Evolutionary conservation across 2,797 vertebrate genomes (phyloP).

Genomic region (Tragelaphus oryx): DNA sequence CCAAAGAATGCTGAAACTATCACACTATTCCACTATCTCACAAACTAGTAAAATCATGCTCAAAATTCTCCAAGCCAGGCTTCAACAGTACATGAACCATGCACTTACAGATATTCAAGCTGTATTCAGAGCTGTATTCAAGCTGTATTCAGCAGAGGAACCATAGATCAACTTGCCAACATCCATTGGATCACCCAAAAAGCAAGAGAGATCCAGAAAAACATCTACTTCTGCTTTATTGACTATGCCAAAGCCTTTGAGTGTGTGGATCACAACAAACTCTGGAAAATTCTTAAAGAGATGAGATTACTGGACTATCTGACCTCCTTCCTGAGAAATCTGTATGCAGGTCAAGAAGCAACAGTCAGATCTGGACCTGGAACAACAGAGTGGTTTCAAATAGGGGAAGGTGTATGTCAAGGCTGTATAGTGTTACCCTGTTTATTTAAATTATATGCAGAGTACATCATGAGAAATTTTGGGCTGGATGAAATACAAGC

Average conservation of each 20-base stretch:
- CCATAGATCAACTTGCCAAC: not conserved
- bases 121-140: not conserved
- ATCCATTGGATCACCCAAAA: not conserved
- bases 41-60: not conserved
- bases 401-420: not conserved
- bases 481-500: not conserved
- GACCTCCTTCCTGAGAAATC: not conserved
- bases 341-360: not conserved
- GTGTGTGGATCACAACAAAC: not conserved
- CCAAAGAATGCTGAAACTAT: not conserved
- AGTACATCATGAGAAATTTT: not conserved
- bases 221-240: not conserved
- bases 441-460: not conserved
- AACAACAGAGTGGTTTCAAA: not conserved
- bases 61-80: not conserved
- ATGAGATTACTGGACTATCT: not conserved
- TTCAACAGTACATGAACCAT: not conserved
- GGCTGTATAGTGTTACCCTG: not conserved
- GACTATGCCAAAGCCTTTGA: not conserved
- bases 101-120: not conserved
- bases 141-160: not conserved
- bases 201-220: not conserved
- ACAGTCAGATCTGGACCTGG: not conserved
- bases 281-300: not conserved
- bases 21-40: not conserved